Evolutionary conservation across 2,888 invertebrate species (phyloP).

Genomic region (Noctua janthina): DNA sequence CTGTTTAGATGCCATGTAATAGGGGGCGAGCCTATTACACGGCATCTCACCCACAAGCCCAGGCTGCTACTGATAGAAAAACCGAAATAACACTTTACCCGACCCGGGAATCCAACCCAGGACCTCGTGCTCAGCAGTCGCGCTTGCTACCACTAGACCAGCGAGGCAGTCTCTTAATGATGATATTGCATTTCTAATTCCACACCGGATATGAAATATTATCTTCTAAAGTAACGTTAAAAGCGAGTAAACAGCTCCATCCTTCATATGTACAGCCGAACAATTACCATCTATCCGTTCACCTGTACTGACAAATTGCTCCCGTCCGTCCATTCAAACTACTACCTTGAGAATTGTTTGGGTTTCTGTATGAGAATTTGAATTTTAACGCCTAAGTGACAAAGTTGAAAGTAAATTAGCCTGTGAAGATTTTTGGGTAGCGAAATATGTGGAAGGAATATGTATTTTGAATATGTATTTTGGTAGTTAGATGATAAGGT

Average conservation of each 20-base stretch:
- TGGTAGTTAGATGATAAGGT: background rate
- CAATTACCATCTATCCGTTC: slow-evolving; percentile 65
- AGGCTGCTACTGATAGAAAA: background rate
- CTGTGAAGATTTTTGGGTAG: background rate
- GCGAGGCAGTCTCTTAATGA: background rate
- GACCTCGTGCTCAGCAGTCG: background rate
- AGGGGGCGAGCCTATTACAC: background rate
- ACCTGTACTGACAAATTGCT: slow-evolving; percentile 71
- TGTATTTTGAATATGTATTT: slow-evolving; percentile 6
- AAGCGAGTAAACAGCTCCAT: slow-evolving; percentile 55
- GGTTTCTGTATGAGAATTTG: slow-evolving; percentile 1
- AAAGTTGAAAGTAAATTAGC: slow-evolving; percentile 5
- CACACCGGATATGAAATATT: slow-evolving; percentile 19
- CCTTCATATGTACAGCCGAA: slow-evolving; percentile 50
- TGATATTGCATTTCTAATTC: slow-evolving; percentile 7
- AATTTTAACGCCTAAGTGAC: slow-evolving; percentile 5
- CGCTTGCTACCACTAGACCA: background rate
- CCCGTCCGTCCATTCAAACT: slow-evolving; percentile 63
- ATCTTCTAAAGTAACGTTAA: slow-evolving; percentile 31
- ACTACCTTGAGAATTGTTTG: slow-evolving; percentile 51
- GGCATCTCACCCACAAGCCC: too few species aligned
- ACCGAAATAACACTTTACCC: too few species aligned
- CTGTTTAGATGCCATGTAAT: background rate
- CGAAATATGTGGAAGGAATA: background rate
- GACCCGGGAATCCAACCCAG: background rate